A percentile compares a stretch with the other conserved stretches of the same genome.
phyloP scores from a whole-genome alignment of 2,888 invertebrate genomes.

The Drosophila rellima region DNA sequence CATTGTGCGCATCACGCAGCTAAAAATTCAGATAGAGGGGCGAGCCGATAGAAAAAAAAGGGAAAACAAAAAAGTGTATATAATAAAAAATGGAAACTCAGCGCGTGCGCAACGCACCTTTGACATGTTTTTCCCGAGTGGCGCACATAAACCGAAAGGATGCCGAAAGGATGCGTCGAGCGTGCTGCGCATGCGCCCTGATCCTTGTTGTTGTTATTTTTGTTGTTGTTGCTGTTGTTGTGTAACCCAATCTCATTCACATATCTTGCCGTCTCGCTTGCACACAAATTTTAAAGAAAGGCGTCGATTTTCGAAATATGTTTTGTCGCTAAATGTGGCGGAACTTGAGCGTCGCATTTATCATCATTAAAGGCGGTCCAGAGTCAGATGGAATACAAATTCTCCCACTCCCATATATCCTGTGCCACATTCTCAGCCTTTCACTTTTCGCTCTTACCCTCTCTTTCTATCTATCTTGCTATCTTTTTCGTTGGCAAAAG shows the following conservation, averaged over 20 bases:
- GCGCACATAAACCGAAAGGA: slow-evolving; percentile 32
- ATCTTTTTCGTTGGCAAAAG: slow-evolving; percentile 37
- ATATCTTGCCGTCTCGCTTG: not conserved
- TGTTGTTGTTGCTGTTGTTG: slow-evolving; percentile 48
- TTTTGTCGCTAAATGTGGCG: slow-evolving; percentile 77
- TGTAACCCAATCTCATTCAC: slow-evolving; percentile 70
- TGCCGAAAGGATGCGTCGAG: slow-evolving; percentile 45
- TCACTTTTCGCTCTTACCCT: not conserved
- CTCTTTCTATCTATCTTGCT: not conserved
- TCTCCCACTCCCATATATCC: slow-evolving; percentile 1
- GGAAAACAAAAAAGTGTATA: slow-evolving; percentile 23
- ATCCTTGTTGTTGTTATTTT: not conserved
- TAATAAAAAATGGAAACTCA: slow-evolving; percentile 31
- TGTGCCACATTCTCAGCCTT: slow-evolving; percentile 41
- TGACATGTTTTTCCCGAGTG: slow-evolving; percentile 29
- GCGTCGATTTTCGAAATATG: slow-evolving; percentile 27
- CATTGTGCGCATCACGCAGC: slow-evolving; percentile 69
- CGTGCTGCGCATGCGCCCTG: slow-evolving; percentile 77
- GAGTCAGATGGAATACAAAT: slow-evolving; percentile 9
- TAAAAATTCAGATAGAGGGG: slow-evolving; percentile 7
- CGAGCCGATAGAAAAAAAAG: slow-evolving; percentile 30
- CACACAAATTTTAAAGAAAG: slow-evolving; percentile 27
- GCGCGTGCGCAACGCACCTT: slow-evolving; percentile 73
- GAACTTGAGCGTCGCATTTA: slow-evolving; percentile 76
- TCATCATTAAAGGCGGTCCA: slow-evolving; percentile 77